Evolutionary conservation across 1,140 invertebrate genomes (phyloP).

Genomic region (Rhopalosiphum padi): DNA sequence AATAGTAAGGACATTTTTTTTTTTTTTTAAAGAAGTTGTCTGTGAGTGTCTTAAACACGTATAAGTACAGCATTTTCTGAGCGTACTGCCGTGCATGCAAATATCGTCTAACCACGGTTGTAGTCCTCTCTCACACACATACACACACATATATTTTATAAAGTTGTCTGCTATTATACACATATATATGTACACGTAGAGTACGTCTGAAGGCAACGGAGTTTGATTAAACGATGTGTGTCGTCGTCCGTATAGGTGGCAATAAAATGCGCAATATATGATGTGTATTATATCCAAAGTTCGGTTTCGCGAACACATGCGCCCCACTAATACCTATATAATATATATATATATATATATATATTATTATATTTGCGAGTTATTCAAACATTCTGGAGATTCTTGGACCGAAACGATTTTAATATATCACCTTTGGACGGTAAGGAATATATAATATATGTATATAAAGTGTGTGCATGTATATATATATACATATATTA

Average conservation of each 20-base stretch:
- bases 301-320: slow-evolving; percentile 35
- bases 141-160: background rate
- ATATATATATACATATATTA: background rate
- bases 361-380: slow-evolving; percentile 23
- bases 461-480: background rate
- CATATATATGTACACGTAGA: background rate
- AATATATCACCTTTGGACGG: slow-evolving; percentile 54
- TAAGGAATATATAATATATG: slow-evolving; percentile 43
- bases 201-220: background rate
- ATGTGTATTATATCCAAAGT: slow-evolving; percentile 52
- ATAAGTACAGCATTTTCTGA: slow-evolving; percentile 9
- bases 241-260: slow-evolving; percentile 35
- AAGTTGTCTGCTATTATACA: background rate
- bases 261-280: slow-evolving; percentile 56
- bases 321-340: background rate
- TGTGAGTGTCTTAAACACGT: background rate
- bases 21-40: background rate
- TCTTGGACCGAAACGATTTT: slow-evolving; percentile 53
- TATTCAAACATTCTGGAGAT: slow-evolving; percentile 57
- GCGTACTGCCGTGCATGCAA: background rate
- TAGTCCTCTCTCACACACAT: background rate
- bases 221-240: slow-evolving; percentile 54
- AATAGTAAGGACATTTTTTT: background rate
- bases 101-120: background rate
- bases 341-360: background rate